Conservation (phyloP, 2,797 vertebrate species). For the Chloroceryle amazona region DNA sequence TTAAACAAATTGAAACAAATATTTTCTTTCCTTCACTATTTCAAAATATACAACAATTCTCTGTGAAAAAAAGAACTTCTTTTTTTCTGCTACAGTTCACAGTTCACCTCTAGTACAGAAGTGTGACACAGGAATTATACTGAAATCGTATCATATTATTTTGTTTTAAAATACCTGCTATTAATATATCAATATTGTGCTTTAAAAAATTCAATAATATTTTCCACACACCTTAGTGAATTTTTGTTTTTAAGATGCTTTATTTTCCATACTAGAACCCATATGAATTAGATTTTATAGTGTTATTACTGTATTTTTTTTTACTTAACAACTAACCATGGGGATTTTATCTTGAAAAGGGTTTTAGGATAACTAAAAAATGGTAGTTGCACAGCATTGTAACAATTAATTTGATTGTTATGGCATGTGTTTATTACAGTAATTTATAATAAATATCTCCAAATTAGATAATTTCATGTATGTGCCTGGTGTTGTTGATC, state of each 20-base stretch:
- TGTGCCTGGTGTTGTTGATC: background rate
- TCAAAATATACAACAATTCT: background rate
- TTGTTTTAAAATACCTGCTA: background rate
- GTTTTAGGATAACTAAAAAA: background rate
- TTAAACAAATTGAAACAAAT: background rate
- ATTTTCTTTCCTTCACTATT: background rate
- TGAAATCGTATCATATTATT: background rate
- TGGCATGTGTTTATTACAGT: slow-evolving; percentile 3
- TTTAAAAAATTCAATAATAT: background rate
- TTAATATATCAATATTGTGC: background rate
- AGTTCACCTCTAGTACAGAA: background rate
- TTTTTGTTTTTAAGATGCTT: background rate
- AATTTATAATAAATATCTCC: slow-evolving; percentile 31
- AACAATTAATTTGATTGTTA: background rate
- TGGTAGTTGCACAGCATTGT: background rate
- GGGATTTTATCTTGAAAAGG: background rate
- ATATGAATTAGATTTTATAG: background rate
- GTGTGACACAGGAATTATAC: background rate
- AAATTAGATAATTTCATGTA: slow-evolving; percentile 16
- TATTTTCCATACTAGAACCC: background rate
- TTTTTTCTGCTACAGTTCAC: background rate
- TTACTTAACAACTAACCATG: background rate
- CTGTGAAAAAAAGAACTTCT: background rate
- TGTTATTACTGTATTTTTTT: background rate
- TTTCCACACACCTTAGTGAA: background rate